Evolutionary conservation across 2,113 vertebrate genomes (phyloP).

Genomic region (Vimba vimba): DNA sequence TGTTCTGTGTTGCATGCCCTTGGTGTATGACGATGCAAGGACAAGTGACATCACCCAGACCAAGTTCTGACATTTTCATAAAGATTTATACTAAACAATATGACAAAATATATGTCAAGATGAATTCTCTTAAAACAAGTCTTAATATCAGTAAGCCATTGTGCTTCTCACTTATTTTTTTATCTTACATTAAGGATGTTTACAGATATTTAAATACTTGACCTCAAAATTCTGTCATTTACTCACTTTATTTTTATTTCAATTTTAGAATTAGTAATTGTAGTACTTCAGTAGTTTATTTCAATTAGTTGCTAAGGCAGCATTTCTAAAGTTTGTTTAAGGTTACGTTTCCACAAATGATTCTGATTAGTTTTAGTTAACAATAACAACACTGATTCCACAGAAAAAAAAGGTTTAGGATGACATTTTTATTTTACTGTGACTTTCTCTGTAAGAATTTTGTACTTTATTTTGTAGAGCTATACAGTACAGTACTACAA

Average conservation of each 20-base stretch:
- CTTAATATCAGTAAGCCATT: not conserved
- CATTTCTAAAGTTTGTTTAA: too few relatives aligned
- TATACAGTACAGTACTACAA: too few relatives aligned
- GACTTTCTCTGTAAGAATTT: too few relatives aligned
- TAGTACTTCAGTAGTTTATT: not conserved
- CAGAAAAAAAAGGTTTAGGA: not conserved
- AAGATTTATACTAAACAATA: too few relatives aligned
- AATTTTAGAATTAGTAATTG: not conserved
- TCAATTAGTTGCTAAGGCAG: too few relatives aligned
- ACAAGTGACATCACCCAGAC: slow-evolving; percentile 14
- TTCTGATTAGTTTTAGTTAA: not conserved
- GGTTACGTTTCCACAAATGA: not conserved
- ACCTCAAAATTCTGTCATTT: too few relatives aligned
- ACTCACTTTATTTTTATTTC: not conserved
- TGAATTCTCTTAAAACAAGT: not conserved
- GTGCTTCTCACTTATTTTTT: not conserved
- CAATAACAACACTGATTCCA: not conserved
- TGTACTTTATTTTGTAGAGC: too few relatives aligned
- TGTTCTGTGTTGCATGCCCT: not conserved
- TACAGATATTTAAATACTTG: not conserved
- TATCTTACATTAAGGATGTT: not conserved
- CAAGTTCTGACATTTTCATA: not conserved
- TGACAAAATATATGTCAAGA: not conserved
- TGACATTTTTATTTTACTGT: too few relatives aligned
- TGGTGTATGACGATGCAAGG: not conserved